These are phyloP conservation scores for Trichechus manatus DNA, from an alignment of 2,113 vertebrate species.

Conservation along the genomic window DNA sequence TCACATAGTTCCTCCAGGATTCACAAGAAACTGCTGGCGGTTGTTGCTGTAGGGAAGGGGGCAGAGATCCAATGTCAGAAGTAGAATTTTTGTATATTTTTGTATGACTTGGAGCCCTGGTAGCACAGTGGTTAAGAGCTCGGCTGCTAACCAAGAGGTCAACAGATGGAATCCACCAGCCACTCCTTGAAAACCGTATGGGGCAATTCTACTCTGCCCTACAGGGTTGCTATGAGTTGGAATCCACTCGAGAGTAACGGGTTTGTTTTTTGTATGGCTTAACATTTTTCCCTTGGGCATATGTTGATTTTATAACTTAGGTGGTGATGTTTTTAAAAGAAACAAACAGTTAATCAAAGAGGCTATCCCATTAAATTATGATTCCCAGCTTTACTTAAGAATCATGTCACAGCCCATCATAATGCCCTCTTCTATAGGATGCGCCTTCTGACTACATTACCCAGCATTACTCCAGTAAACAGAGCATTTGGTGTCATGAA, in stretches of 20 bases:
- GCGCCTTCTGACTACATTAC: background rate
- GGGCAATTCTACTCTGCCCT: no score
- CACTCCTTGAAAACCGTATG: no score
- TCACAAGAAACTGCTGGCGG: background rate
- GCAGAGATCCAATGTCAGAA: background rate
- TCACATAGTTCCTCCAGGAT: background rate
- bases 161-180: no score
- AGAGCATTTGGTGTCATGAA: background rate
- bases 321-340: background rate
- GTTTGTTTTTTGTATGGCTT: conserved; percentile 5
- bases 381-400: background rate
- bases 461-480: background rate
- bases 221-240: no score
- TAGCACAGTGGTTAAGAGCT: no score
- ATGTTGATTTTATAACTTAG: background rate
- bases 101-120: background rate
- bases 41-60: background rate
- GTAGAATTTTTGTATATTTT: conserved; percentile 15
- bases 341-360: background rate
- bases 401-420: background rate
- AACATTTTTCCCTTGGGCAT: background rate
- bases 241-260: no score
- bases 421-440: background rate
- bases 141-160: no score
- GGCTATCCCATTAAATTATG: background rate